phyloP scores from a whole-genome alignment of 2,888 invertebrate genomes.

The Allophyes oxyacanthae region DNA sequence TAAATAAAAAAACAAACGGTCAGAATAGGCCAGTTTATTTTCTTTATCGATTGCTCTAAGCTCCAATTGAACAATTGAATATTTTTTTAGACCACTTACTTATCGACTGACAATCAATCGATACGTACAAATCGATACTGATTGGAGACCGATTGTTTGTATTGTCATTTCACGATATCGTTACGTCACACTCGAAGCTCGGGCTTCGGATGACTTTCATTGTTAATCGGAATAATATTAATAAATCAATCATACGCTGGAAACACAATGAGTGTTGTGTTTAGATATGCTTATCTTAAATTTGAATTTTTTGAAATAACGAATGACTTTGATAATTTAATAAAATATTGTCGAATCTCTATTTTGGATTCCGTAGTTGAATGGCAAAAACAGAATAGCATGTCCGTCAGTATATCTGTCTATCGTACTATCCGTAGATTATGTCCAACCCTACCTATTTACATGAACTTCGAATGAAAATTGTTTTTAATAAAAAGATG shows the following conservation, averaged over 20 bases:
- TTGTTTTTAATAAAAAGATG: too few species aligned
- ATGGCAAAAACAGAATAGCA: too few species aligned
- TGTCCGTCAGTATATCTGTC: too few species aligned
- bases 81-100: slow-evolving; percentile 21
- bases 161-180: slow-evolving; percentile 26
- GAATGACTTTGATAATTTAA: slow-evolving; percentile 28
- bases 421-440: too few species aligned
- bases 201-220: slow-evolving; percentile 37
- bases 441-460: too few species aligned
- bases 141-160: slow-evolving; percentile 25
- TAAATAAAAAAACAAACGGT: neutral
- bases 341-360: slow-evolving; percentile 9
- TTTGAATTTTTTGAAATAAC: slow-evolving; percentile 19
- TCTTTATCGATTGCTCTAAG: slow-evolving; percentile 5
- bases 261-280: slow-evolving; percentile 18
- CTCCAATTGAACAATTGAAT: slow-evolving; percentile 16
- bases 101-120: slow-evolving; percentile 24
- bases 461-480: too few species aligned
- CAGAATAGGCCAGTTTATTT: neutral
- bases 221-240: slow-evolving; percentile 41
- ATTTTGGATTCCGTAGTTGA: neutral
- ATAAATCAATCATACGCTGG: slow-evolving; percentile 41
- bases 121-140: slow-evolving; percentile 16
- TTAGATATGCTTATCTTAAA: slow-evolving; percentile 13
- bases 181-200: slow-evolving; percentile 40